These are phyloP conservation scores for Pseudotriccus pelzelni DNA, from an alignment of 2,797 vertebrate genomes.

Conservation along the genomic window DNA sequence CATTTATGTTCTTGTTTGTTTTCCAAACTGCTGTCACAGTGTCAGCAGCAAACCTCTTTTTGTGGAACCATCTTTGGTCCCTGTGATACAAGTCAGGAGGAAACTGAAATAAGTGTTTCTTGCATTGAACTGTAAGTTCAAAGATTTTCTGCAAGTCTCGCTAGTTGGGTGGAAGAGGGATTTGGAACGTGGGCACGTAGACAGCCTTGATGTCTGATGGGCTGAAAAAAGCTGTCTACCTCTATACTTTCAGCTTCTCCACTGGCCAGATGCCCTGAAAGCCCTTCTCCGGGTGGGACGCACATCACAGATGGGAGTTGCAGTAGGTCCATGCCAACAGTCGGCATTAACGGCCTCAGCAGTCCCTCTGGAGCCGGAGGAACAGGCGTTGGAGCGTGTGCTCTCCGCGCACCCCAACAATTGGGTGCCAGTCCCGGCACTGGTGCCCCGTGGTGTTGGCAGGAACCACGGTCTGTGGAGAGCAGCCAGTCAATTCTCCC, in stretches of 20 bases:
- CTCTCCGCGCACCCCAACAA: accelerated
- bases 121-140: neutral
- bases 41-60: neutral
- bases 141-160: neutral
- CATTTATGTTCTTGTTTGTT: slow-evolving; percentile 48
- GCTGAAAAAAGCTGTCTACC: slow-evolving; percentile 16
- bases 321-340: neutral
- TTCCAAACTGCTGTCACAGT: neutral
- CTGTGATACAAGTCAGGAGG: neutral
- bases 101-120: neutral
- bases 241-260: neutral
- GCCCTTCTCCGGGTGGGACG: neutral
- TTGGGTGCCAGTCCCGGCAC: neutral
- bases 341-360: neutral
- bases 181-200: neutral
- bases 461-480: accelerated
- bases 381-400: neutral
- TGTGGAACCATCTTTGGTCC: neutral
- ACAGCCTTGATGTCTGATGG: neutral
- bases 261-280: slow-evolving; percentile 12
- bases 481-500: neutral
- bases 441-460: neutral
- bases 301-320: slow-evolving; percentile 14
- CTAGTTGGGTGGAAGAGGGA: neutral
- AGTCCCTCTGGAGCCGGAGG: neutral